Percentiles rank a stretch among this genome's conserved stretches.
Evolutionary conservation across 2,888 invertebrate genomes (phyloP).

Genomic region (Xylota segnis): DNA sequence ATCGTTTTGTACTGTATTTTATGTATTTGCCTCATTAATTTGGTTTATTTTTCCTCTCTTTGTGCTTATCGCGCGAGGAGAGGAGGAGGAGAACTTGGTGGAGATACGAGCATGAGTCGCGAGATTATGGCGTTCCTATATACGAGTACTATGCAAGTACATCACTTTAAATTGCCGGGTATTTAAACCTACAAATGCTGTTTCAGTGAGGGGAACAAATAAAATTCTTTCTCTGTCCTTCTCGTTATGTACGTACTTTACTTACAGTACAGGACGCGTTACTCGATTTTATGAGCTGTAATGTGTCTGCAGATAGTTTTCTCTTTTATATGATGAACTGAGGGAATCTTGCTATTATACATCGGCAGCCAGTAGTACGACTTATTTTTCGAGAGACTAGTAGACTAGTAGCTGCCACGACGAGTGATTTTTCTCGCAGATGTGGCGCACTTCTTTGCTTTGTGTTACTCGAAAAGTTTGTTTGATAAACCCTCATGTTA

Average conservation of each 20-base stretch:
- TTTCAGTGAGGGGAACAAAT: constrained; percentile 35
- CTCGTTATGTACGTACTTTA: not conserved
- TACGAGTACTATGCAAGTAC: not conserved
- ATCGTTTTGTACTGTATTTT: not conserved
- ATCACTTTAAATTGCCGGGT: not conserved
- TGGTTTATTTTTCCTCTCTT: constrained; percentile 1
- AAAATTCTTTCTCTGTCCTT: not conserved
- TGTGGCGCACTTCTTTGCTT: too few species aligned
- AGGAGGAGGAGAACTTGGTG: not conserved
- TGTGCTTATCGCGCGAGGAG: not conserved
- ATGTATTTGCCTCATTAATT: constrained; percentile 31
- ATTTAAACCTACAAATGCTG: constrained; percentile 3
- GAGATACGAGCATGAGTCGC: constrained; percentile 9
- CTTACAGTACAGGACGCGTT: not conserved
- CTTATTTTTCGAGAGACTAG: too few species aligned
- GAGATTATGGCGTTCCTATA: constrained; percentile 13
- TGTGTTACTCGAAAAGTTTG: too few species aligned
- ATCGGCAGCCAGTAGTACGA: too few species aligned
- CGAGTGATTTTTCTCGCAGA: too few species aligned
- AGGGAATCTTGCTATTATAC: too few species aligned
- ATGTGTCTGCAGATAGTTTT: too few species aligned
- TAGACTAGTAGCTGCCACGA: too few species aligned
- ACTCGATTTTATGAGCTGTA: too few species aligned
- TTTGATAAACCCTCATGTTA: too few species aligned
- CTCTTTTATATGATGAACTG: too few species aligned